Base-by-base conservation (phyloP, 2,113 vertebrate species). In the Athene noctua region DNA sequence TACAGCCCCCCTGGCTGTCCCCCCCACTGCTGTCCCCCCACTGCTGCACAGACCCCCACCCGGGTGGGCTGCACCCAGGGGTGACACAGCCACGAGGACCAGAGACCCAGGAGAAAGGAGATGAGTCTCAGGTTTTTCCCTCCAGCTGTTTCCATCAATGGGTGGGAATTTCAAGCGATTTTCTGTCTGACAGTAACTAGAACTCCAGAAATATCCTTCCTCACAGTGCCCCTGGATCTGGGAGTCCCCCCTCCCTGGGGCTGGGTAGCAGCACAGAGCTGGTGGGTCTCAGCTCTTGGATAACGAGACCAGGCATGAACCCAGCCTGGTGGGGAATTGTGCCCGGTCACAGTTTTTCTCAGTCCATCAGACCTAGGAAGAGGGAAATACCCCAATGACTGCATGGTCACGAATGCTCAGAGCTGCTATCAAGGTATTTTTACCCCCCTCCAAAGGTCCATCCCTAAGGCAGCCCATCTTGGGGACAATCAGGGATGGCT, bases 141-240 rank as follows among this genome's bases (percentile, higher is more conserved):
- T 44, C 52, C 1, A 2, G 29, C 29, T 47, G 42, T 88, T 72
- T n/a, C 42, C 66, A 30, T 36, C 77, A 80, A 42, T 3, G 0
- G 9, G 30, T 58, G 42, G 59, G 25, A 9, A 23, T 36, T 59
- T 51, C 16, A n/a, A 36, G 54, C 1, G 2, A 27, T 30, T 13
- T 29, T 52, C 7, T 36, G 34, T 25, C 23, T 4, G 27, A 1
- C 6, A 3, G 38, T 4, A 10, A 11, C 10, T 36, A 3, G 19
- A 54, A 55, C 51, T 14, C 40, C 17, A 11, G 42, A n/a, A 52
- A 40, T 4, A 29, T 2, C 42, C 34, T 55, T 34, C 36, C 9
- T 40, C 7, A 7, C 26, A 10, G 18, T 6, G 2, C 27, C 2
- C 1, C 25, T 2, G 23, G 66, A 36, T 23, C 21, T 0, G 0